phyloP scores from a whole-genome alignment of 92 coral and sea anemone genomes.

The Muricea muricata region DNA sequence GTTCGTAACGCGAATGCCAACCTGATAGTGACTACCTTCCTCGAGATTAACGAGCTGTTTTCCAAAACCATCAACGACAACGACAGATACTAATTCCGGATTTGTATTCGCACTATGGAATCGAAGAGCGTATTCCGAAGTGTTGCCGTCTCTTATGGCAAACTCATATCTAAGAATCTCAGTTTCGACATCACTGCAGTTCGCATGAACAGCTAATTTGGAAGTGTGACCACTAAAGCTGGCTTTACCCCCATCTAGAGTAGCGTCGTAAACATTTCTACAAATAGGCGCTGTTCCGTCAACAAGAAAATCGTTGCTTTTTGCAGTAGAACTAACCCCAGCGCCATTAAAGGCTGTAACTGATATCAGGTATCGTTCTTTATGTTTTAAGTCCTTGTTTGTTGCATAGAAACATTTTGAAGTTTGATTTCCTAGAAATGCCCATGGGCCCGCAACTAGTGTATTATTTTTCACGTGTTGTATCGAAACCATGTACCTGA shows the following conservation, averaged over 20 bases:
- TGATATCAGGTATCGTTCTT: constrained; percentile 52
- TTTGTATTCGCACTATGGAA: constrained; percentile 66
- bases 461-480: not conserved
- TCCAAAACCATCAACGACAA: constrained; percentile 75
- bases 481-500: constrained; percentile 45
- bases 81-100: constrained; percentile 62
- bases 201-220: constrained; percentile 70
- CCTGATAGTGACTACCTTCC: constrained; percentile 71
- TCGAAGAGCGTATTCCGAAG: constrained; percentile 65
- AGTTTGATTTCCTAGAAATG: constrained; percentile 44
- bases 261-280: constrained; percentile 75
- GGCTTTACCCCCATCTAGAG: constrained; percentile 43
- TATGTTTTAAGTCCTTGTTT: constrained; percentile 33
- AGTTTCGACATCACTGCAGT: constrained; percentile 79
- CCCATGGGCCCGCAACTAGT: constrained; percentile 57
- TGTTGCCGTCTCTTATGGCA: constrained; percentile 68
- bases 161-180: constrained; percentile 68
- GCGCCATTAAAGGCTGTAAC: constrained; percentile 78
- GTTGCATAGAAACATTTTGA: constrained; percentile 39
- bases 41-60: constrained; percentile 40
- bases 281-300: constrained; percentile 86
- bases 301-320: constrained; percentile 78
- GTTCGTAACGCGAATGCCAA: constrained; percentile 77
- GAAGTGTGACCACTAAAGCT: constrained; percentile 62
- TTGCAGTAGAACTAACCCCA: constrained; percentile 66